Evolutionary conservation across 2,888 invertebrate species (phyloP), one percentile per base, ranked within the genome.

Genomic region (Agrilus cyanescens): DNA sequence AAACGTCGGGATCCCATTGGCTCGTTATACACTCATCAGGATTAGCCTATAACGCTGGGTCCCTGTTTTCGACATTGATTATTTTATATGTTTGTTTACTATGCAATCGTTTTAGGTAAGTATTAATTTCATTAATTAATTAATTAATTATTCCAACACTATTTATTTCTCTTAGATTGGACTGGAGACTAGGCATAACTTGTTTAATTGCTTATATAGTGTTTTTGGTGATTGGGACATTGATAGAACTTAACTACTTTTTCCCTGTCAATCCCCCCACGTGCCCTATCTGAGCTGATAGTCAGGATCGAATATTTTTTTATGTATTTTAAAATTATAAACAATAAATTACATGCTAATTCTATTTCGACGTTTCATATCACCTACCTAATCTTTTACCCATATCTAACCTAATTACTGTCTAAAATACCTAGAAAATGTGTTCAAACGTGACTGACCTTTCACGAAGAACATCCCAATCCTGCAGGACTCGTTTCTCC

Each of bases 171-270:
- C 37, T 33, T 30, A 68, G 67, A 41, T 66, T 85, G 51, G 78
- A 78, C 59, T 77, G 75, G 66, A 72, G 69, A 51, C 70, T 83
- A 14, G 85, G 84, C 1, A 51, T 74, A 29, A 66, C 74, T 1
- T 82, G 80, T 55, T 65, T 78, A 1, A 36, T 72, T 18, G 43
- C 46, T 41, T 48, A 48, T 16, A 41, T 39, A 12, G 31, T 37
- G 12, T 48, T 46, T 41, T 16, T 48, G 15, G 39, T 45, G 12
- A 25, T 44, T 29, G 44, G 43, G 32, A 45, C 46, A 3, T 32
- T 84, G 20, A 75, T 82, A 40, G 85, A 85, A 61, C 69, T 84
- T 38, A 83, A 85, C 58, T 69, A 81, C 5, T 80, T 85, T 57
- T 80, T 80, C 51, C 61, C 69, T 1, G 79, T 84, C 12, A 84